Evolutionary conservation across 2,113 vertebrate genomes (phyloP).

Genomic region (Aegypius monachus): DNA sequence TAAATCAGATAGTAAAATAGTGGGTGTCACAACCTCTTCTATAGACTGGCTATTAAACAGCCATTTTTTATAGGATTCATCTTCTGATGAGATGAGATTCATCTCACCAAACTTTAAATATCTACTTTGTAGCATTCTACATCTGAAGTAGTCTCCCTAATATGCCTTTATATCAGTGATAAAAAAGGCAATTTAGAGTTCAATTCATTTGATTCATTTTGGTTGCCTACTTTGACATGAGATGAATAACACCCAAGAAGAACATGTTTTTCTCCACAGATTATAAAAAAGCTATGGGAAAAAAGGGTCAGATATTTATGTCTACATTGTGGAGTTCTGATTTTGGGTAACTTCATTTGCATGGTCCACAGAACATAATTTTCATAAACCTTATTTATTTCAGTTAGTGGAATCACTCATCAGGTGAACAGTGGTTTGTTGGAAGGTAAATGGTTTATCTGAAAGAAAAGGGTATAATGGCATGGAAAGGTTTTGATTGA

Average conservation of each 20-base stretch:
- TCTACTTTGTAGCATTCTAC: background rate
- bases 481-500: background rate
- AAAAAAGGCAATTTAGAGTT: background rate
- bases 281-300: background rate
- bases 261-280: background rate
- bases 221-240: background rate
- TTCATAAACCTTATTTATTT: slow-evolving; percentile 9
- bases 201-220: slow-evolving; percentile 19
- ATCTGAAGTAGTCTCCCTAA: background rate
- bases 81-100: background rate
- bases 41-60: slow-evolving; percentile 2
- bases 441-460: background rate
- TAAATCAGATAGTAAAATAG: slow-evolving; percentile 47
- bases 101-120: slow-evolving; percentile 13
- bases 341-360: background rate
- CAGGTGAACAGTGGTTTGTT: background rate
- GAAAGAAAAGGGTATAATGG: background rate
- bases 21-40: slow-evolving; percentile 6
- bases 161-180: background rate
- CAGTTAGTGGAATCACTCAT: background rate
- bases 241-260: background rate
- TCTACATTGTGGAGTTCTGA: background rate
- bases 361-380: background rate
- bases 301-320: background rate
- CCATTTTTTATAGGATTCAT: background rate